Evolutionary conservation across 2,888 invertebrate genomes (phyloP).

Genomic region (Tenthredo mesomela): DNA sequence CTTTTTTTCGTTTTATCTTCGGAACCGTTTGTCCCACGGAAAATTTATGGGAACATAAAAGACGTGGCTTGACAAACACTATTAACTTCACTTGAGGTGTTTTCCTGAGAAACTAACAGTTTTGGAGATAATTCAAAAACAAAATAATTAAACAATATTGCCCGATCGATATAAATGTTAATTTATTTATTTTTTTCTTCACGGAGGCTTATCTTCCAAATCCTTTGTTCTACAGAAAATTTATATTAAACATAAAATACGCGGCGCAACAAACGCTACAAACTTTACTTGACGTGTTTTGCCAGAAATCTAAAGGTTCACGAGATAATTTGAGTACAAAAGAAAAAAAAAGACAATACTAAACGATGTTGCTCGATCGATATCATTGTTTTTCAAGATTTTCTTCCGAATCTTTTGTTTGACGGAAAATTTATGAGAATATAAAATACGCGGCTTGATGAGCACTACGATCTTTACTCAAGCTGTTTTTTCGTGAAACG

Average conservation of each 20-base stretch:
- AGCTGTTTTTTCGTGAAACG: not conserved
- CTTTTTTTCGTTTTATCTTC: not conserved
- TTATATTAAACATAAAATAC: not conserved
- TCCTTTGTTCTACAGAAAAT: not conserved
- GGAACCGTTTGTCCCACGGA: not conserved
- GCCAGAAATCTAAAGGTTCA: not conserved
- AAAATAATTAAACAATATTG: not conserved
- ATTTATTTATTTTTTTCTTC: not conserved
- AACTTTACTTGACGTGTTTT: not conserved
- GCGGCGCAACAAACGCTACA: not conserved
- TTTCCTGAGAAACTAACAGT: not conserved
- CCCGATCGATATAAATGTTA: not conserved
- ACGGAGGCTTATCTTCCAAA: not conserved
- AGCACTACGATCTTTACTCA: not conserved
- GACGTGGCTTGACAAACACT: not conserved
- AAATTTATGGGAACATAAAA: not conserved
- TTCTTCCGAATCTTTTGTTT: not conserved
- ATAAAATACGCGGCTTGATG: not conserved
- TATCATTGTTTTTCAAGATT: not conserved
- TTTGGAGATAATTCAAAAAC: not conserved
- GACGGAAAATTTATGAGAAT: not conserved
- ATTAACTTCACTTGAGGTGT: not conserved
- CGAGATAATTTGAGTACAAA: not conserved
- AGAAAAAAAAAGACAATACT: not conserved
- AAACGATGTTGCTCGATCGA: not conserved